These are phyloP conservation scores for Gobionotothen gibberifrons DNA, from an alignment of 2,797 vertebrate genomes.

Conservation along the genomic window DNA sequence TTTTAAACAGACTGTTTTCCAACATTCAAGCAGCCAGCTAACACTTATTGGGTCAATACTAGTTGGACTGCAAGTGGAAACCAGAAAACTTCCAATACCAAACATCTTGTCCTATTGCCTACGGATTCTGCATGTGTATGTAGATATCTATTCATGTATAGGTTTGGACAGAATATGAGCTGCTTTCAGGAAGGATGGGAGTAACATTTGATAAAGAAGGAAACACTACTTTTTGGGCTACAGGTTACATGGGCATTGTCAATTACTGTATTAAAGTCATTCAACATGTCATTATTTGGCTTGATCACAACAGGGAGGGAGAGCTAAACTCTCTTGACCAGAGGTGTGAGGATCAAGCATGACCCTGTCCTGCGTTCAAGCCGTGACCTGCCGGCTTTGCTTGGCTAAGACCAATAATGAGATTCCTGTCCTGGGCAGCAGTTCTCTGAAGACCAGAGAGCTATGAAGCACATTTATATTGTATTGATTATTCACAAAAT, in stretches of 20 bases:
- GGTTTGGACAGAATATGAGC: conserved; percentile 1
- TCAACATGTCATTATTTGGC: conserved; percentile 16
- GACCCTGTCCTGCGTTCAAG: neutral
- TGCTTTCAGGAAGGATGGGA: conserved; percentile 7
- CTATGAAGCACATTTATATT: neutral
- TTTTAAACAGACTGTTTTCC: too few relatives aligned
- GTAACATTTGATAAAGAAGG: neutral
- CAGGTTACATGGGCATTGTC: neutral
- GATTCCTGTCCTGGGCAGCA: neutral
- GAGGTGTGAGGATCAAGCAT: conserved; percentile 27
- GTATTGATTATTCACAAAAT: neutral
- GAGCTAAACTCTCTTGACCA: conserved; percentile 9
- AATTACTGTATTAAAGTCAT: neutral
- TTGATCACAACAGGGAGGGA: conserved; percentile 5
- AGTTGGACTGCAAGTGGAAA: too few relatives aligned
- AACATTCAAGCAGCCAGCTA: too few relatives aligned
- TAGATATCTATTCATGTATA: neutral
- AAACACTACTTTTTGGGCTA: neutral
- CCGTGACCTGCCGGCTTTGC: conserved; percentile 4
- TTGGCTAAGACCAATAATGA: conserved; percentile 35
- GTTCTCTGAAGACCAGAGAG: neutral
- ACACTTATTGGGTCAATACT: too few relatives aligned
- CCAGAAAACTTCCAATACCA: too few relatives aligned
- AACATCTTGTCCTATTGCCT: too few relatives aligned
- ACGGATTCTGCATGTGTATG: too few relatives aligned